phyloP scores from a whole-genome alignment of 2,888 invertebrate species.

The Blastobasis adustella region DNA sequence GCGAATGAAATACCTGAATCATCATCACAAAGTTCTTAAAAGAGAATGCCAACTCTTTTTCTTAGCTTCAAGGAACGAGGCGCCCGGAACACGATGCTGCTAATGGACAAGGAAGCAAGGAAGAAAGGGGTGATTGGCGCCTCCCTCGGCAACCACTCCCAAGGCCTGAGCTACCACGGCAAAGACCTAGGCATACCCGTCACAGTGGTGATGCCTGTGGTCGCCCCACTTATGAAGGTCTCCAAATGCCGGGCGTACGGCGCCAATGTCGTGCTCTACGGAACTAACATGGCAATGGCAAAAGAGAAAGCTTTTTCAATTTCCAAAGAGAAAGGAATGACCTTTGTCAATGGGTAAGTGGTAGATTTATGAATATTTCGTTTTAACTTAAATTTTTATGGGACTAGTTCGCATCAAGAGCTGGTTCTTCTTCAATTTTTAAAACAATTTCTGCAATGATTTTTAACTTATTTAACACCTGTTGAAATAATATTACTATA shows the following conservation, averaged over 20 bases:
- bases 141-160: constrained; percentile 95
- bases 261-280: constrained; percentile 88
- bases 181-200: constrained; percentile 79
- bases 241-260: constrained; percentile 89
- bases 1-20: too few species aligned
- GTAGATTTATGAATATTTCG: background rate
- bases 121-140: constrained; percentile 90
- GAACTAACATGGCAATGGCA: constrained; percentile 89
- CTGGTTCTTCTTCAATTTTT: too few species aligned
- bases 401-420: too few species aligned
- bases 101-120: constrained; percentile 82
- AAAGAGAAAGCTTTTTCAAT: constrained; percentile 85
- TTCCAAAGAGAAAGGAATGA: constrained; percentile 79
- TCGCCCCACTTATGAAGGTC: constrained; percentile 97
- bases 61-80: constrained; percentile 95
- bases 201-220: constrained; percentile 95
- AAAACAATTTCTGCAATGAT: too few species aligned
- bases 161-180: constrained; percentile 86
- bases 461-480: too few species aligned
- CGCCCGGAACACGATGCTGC: constrained; percentile 88
- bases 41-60: too few species aligned
- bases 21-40: too few species aligned
- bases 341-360: constrained; percentile 91
- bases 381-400: too few species aligned
- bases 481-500: too few species aligned